phyloP scores from a whole-genome alignment of 2,888 invertebrate genomes.

The Imbricaverruca yamaguchii region DNA sequence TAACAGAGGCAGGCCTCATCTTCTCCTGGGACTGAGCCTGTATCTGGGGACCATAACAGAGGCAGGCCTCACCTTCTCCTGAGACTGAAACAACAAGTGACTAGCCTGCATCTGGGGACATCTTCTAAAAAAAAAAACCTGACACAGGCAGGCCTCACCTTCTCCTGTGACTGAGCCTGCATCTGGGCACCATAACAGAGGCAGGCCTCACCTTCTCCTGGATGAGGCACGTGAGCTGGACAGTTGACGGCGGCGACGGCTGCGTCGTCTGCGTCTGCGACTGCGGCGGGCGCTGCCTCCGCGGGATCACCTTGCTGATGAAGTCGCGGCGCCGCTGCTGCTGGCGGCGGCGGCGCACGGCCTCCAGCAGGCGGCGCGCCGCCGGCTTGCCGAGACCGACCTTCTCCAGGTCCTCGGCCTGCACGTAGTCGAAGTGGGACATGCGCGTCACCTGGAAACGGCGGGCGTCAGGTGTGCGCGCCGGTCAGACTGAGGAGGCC shows the following conservation, averaged over 20 bases:
- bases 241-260: constrained; percentile 10
- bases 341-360: constrained; percentile 74
- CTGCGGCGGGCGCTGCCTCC: constrained; percentile 9
- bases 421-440: constrained; percentile 96
- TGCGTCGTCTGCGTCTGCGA: constrained; percentile 23
- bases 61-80: too few relatives aligned
- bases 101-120: too few relatives aligned
- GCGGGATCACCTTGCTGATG: constrained; percentile 29
- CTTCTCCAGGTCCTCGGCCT: constrained; percentile 84
- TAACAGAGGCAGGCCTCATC: too few relatives aligned
- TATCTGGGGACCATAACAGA: too few relatives aligned
- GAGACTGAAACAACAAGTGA: too few relatives aligned
- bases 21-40: too few relatives aligned
- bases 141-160: too few relatives aligned
- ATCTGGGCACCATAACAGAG: too few relatives aligned
- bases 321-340: constrained; percentile 47
- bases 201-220: constrained; percentile 67
- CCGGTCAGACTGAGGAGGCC: neutral
- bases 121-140: too few relatives aligned
- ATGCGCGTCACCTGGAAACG: constrained; percentile 67
- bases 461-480: neutral
- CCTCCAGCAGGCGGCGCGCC: constrained; percentile 77
- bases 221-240: constrained; percentile 66
- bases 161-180: too few relatives aligned
- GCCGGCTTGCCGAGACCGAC: constrained; percentile 93